Conservation (phyloP, 2,113 vertebrate genomes). For the Nesospiza acunhae region DNA sequence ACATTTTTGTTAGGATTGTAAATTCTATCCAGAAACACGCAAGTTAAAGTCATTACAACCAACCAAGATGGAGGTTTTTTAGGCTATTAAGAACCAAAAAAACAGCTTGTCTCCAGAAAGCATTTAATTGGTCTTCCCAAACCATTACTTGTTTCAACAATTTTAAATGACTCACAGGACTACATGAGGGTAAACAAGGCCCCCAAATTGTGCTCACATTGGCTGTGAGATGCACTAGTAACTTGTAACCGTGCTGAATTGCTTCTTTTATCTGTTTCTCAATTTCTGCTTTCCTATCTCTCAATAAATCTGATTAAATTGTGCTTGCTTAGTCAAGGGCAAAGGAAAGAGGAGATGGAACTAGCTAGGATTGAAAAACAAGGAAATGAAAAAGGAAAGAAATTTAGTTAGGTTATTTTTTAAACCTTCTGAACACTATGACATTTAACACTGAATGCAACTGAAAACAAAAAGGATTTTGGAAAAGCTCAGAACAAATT, state of each 20-base stretch:
- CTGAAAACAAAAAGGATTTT: not conserved
- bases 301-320: conserved; percentile 58
- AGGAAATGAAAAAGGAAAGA: conserved; percentile 37
- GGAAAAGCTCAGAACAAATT: conserved; percentile 12
- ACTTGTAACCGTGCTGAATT: not conserved
- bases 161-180: not conserved
- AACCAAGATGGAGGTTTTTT: not conserved
- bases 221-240: not conserved
- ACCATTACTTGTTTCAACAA: not conserved
- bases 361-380: not conserved
- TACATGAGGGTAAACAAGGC: not conserved
- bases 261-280: conserved; percentile 5
- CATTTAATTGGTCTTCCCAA: not conserved
- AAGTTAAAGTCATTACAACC: not conserved
- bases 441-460: not conserved
- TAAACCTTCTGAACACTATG: not conserved
- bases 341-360: conserved; percentile 40
- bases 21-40: not conserved
- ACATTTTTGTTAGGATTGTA: not conserved
- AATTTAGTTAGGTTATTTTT: not conserved
- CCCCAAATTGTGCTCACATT: not conserved
- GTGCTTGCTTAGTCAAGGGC: conserved; percentile 52
- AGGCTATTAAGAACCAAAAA: not conserved
- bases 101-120: not conserved
- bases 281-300: conserved; percentile 38